These are phyloP conservation scores for Cosmia pyralina DNA, from an alignment of 2,888 invertebrate species.

Conservation along the genomic window DNA sequence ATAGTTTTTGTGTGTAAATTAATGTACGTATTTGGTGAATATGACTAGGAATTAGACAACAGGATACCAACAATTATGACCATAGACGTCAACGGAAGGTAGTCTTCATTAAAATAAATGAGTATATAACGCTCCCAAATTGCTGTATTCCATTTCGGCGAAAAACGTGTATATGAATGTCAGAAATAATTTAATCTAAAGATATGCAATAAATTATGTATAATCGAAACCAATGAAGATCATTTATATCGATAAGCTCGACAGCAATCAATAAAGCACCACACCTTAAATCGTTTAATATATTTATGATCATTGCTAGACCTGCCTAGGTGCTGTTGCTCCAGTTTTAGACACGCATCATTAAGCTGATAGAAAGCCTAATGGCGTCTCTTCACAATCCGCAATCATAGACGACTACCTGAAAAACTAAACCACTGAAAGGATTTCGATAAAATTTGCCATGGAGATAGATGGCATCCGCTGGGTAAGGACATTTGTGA, in stretches of 20 bases:
- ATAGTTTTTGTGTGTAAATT: constrained; percentile 17
- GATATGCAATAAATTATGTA: constrained; percentile 34
- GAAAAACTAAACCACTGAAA: too few species aligned
- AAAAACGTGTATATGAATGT: constrained; percentile 25
- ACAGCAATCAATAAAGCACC: constrained; percentile 53
- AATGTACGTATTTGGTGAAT: constrained; percentile 17
- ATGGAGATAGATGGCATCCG: too few species aligned
- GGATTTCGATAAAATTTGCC: too few species aligned
- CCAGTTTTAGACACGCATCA: constrained; percentile 41
- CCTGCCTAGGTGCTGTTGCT: constrained; percentile 31
- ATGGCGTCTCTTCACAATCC: too few species aligned
- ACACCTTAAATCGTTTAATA: constrained; percentile 55
- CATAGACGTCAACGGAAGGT: constrained; percentile 68
- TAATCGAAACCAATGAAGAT: constrained; percentile 47
- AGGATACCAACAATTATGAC: constrained; percentile 67
- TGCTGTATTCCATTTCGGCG: constrained; percentile 33
- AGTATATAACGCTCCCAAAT: constrained; percentile 46
- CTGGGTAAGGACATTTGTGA: too few species aligned
- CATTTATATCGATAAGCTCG: constrained; percentile 41
- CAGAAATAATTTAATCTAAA: constrained; percentile 36
- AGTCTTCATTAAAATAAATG: constrained; percentile 56
- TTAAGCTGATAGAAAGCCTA: constrained; percentile 43
- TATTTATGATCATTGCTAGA: constrained; percentile 55
- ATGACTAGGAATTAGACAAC: constrained; percentile 55
- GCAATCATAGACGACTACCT: too few species aligned